phyloP scores from a whole-genome alignment of 2,113 vertebrate species.

The Athene cunicularia region DNA sequence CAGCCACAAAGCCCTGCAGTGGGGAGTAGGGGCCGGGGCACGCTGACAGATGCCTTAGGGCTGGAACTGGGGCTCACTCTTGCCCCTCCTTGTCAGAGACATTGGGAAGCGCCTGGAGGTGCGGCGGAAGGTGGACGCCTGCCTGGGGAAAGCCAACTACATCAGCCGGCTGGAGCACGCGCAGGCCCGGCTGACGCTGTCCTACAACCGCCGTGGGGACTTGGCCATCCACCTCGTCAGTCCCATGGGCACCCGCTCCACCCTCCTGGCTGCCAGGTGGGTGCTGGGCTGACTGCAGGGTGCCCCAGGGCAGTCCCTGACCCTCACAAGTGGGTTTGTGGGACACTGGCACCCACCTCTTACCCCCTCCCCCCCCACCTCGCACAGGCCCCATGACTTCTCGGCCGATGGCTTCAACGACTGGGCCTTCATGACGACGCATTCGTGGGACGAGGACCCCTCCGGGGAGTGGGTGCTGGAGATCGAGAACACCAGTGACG shows the following conservation, averaged over 20 bases:
- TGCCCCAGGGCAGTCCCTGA: not conserved
- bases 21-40: fast-evolving
- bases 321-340: fast-evolving
- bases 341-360: too few relatives aligned
- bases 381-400: slow-evolving; percentile 89
- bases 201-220: slow-evolving; percentile 94
- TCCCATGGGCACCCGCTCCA: slow-evolving; percentile 93
- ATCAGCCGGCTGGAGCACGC: slow-evolving; percentile 89
- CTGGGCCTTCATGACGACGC: slow-evolving; percentile 99
- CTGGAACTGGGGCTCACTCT: not conserved
- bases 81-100: slow-evolving; percentile 77
- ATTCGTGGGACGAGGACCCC: slow-evolving; percentile 95
- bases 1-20: fast-evolving
- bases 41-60: fast-evolving
- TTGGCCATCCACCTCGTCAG: slow-evolving; percentile 93
- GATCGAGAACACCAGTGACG: slow-evolving; percentile 90
- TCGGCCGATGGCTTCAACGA: slow-evolving; percentile 95
- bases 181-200: slow-evolving; percentile 90
- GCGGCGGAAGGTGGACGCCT: slow-evolving; percentile 83
- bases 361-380: too few relatives aligned
- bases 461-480: slow-evolving; percentile 89
- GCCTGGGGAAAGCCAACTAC: slow-evolving; percentile 82
- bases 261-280: slow-evolving; percentile 91
- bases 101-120: slow-evolving; percentile 89
- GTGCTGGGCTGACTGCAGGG: not conserved